Base-by-base conservation (phyloP, 2,888 invertebrate genomes). In the Lepidochrysops patricia region DNA sequence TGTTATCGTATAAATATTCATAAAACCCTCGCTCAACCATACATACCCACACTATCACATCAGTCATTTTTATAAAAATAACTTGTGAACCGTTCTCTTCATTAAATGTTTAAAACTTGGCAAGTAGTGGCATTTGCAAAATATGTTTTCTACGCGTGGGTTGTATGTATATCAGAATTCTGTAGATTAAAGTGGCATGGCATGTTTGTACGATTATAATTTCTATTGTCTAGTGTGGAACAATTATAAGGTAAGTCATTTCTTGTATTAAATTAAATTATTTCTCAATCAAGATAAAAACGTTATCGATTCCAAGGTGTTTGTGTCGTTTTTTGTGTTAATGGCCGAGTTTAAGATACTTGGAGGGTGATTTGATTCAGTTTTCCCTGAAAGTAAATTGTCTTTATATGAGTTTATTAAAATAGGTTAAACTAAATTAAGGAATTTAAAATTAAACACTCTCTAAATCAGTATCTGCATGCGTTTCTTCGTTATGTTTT, bases 231-330 rank as follows among this genome's bases (percentile, higher is more conserved):
- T 68, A 63, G 57, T 67, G 63, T 66, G 75, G 76, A 76, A 60
- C 58, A 63, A n/a, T n/a, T n/a, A 35, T 12, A 77, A 85, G 88
- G 88, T 88, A 87, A 88, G 88, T 86, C 56, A 67, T 74, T 71
- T 70, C 49, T 67, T 61, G 63, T 68, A 57, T 60, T 57, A 60
- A 58, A 61, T 60, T 50, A 64, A 49, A 57, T 62, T 63, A 26
- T 59, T 62, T 52, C 52, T 63, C 62, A 27, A 62, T 68, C 67
- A 67, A 60, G 62, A 65, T 68, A 65, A 71, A 61, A 66, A 68
- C 84, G 85, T 72, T 79, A 85, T 89, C 87, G 88, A 88, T 88
- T 88, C 88, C 88, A 86, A 74, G 78, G 70, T 79, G 70, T 72
- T 74, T 75, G 65, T 75, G 69, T 76, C 72, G 69, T 77, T 77